Base-by-base conservation (phyloP, 2,797 vertebrate genomes). In the Adrianichthys oophorus region DNA sequence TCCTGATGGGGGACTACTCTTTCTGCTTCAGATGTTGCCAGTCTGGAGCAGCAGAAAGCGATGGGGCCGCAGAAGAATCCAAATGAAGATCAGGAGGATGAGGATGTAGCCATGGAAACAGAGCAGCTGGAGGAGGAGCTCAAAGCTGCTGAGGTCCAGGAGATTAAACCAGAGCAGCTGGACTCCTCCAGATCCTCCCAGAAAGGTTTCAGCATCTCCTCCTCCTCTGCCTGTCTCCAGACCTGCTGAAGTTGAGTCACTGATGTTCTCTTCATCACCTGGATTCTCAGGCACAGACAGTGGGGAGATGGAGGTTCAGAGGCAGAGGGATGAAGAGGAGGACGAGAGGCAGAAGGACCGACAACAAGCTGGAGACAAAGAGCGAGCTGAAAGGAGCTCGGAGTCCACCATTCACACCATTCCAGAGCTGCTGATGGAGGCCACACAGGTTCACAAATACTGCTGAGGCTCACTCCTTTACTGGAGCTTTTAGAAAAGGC, bases 351-450 rank as follows among this genome's bases (percentile, higher is more conserved):
- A 29, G 41, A 85, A 83, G 71, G 78, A 79, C 41, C 40, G 52
- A 1, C 68, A 45, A 13, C 57, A 70, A 12, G 47, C 32, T 23
- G 44, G 64, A 59, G 90, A 94, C 52, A 81, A 82, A 6, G 86
- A 89, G 45, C 89, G 56, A 53, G 76, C 78, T 23, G 93, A 95
- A 59, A 92, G 94, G 82, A 93, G 77, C 65, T 90, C 32, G 8
- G 92, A 95, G 16, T 98, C 96, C 0, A 94, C 94, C 6, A 89
- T 98, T 62, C 96, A 98, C 74, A 98, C 95, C 0, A 87, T 92
- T n/a, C 92, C 90, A 29, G 91, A 95, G 40, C 90, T 96, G 61
- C 78, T 98, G 55, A 58, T 86, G 68, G 90, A 93, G 50, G 60
- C 59, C 0, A 37, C 64, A 37, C 80, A 90, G 90, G 90, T 92